Conservation (phyloP, 2,113 vertebrate species). For the Chloebia gouldiae region DNA sequence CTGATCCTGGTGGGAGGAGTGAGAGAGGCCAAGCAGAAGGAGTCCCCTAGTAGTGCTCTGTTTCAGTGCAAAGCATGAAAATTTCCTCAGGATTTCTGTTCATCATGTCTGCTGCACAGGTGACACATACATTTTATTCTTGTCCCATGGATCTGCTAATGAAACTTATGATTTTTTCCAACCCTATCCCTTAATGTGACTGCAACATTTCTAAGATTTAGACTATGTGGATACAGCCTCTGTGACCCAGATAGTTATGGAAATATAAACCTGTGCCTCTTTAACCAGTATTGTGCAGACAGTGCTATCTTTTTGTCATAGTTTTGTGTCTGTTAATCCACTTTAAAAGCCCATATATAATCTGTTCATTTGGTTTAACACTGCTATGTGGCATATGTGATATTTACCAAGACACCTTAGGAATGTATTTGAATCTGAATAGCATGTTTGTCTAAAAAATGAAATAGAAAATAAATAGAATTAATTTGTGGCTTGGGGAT, state of each 20-base stretch:
- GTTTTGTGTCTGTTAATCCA: neutral
- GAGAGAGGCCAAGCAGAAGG: neutral
- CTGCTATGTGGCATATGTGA: neutral
- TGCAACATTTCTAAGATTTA: neutral
- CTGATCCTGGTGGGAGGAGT: neutral
- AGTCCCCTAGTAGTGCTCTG: neutral
- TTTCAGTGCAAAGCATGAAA: neutral
- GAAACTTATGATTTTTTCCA: neutral
- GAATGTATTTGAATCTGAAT: neutral
- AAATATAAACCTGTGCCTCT: neutral
- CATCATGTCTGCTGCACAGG: neutral
- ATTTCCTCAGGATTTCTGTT: neutral
- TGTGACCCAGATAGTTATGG: neutral
- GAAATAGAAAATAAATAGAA: neutral
- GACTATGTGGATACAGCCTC: neutral
- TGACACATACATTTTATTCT: neutral
- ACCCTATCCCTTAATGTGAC: rapidly evolving
- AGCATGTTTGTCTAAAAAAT: neutral
- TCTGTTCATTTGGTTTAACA: neutral
- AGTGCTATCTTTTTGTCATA: neutral
- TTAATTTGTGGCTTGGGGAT: neutral
- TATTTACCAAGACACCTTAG: neutral
- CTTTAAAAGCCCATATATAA: neutral
- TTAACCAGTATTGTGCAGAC: neutral
- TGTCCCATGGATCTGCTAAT: neutral